Evolutionary conservation across 2,888 invertebrate genomes (phyloP), one percentile per base, ranked within the genome.

Genomic region (Lobophora halterata): DNA sequence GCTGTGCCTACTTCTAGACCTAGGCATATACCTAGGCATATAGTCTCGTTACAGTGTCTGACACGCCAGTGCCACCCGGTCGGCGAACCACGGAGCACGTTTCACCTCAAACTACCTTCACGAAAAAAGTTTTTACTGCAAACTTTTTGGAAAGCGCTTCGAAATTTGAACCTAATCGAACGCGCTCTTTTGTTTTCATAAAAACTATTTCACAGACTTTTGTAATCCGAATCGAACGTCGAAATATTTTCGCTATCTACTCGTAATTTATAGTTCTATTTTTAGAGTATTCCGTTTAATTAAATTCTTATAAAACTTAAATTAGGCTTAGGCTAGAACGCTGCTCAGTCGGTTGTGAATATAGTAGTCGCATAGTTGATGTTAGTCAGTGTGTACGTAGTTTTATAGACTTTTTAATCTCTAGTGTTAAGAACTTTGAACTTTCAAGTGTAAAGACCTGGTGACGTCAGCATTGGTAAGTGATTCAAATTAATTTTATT

Each of bases 1-100:
- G 46, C 46, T 49, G 52, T 64, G 62, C 61, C 71, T 75, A 75
- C 69, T 71, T 61, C 81, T 80, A 83, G 82, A 80, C 72, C 70
- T 68, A 65, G 63, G 59, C n/a, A n/a, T n/a, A 48, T 79, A 77
- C 75, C 79, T n/a, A n/a, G n/a, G n/a, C n/a, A n/a, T n/a, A n/a
- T n/a, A n/a, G n/a, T 76, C 65, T 57, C 56, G 70, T 58, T 65
- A 66, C 70, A 64, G 44, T 25, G 29, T 19, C 44, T 50, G 47
- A 31, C 29, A 38, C 25, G 19, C 40, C 52, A 52, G 65, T 65
- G 72, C 58, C 74, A 76, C 79, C 76, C 78, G 77, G 74, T 61
- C 66, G 58, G 43, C 51, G 53, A 46, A 68, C 67, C 77, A 16
- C 13, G 79, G 55, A 71, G 73, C 81, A 86, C 86, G 85, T 39